Evolutionary conservation across 2,888 invertebrate species (phyloP).

Genomic region (Antitype chi): DNA sequence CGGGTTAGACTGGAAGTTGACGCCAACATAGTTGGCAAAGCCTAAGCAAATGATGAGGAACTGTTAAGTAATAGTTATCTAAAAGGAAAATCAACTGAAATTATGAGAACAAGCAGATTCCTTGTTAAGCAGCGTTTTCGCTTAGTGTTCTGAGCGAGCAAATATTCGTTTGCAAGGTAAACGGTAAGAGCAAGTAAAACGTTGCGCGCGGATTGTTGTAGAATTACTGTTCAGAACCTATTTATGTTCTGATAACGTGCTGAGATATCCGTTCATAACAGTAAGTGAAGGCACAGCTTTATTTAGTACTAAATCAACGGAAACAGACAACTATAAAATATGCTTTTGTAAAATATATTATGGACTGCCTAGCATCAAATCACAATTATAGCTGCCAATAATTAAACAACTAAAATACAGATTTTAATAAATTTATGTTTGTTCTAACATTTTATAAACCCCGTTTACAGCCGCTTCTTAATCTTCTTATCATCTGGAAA

Average conservation of each 20-base stretch:
- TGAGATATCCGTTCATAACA: neutral
- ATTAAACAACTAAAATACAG: neutral
- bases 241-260: slow-evolving; percentile 3
- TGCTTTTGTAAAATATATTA: neutral
- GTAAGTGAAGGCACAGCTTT: neutral
- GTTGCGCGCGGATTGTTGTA: neutral
- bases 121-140: slow-evolving; percentile 12
- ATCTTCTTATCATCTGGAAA: neutral
- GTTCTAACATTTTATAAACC: neutral
- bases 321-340: neutral
- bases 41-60: neutral
- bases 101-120: slow-evolving; percentile 18
- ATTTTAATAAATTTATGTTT: neutral
- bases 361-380: neutral
- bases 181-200: neutral
- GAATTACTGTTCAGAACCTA: slow-evolving; percentile 1
- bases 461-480: neutral
- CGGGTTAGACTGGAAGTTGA: neutral
- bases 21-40: neutral
- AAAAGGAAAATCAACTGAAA: neutral
- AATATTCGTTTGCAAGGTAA: slow-evolving; percentile 39
- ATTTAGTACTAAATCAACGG: neutral
- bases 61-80: neutral
- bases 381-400: neutral
- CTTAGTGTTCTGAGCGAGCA: slow-evolving; percentile 14